These are phyloP conservation scores for Pedetes capensis DNA, from an alignment of 2,113 vertebrate genomes.

Conservation along the genomic window DNA sequence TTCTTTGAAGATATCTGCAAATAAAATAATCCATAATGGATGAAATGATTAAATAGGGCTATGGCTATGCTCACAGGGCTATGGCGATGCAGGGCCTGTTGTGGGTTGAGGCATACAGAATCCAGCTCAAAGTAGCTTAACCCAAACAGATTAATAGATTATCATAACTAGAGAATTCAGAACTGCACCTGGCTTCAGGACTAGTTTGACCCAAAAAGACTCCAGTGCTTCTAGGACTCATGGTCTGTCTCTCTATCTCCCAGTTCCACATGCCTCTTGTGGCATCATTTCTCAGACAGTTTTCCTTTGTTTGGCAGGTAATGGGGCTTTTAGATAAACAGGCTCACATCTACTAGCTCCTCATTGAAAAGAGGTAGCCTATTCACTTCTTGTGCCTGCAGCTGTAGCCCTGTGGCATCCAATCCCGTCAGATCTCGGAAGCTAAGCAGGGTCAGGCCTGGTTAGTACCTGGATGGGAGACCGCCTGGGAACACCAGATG, in stretches of 20 bases:
- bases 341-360: not conserved
- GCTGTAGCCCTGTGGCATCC: no score
- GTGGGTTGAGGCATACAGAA: not conserved
- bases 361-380: not conserved
- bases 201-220: not conserved
- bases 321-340: not conserved
- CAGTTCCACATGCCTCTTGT: not conserved
- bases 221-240: not conserved
- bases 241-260: not conserved
- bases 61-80: no score
- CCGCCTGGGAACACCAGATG: no score
- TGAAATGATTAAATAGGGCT: not conserved
- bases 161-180: not conserved
- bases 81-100: not conserved
- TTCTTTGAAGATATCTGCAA: constrained; percentile 18
- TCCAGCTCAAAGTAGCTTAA: not conserved
- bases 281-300: not conserved
- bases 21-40: not conserved
- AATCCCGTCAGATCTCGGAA: no score
- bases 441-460: no score
- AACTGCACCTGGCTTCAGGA: not conserved
- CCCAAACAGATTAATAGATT: not conserved
- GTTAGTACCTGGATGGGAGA: no score
- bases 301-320: not conserved
- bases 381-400: no score